phyloP scores from a whole-genome alignment of 2,888 invertebrate species.

The Clanis bilineata region DNA sequence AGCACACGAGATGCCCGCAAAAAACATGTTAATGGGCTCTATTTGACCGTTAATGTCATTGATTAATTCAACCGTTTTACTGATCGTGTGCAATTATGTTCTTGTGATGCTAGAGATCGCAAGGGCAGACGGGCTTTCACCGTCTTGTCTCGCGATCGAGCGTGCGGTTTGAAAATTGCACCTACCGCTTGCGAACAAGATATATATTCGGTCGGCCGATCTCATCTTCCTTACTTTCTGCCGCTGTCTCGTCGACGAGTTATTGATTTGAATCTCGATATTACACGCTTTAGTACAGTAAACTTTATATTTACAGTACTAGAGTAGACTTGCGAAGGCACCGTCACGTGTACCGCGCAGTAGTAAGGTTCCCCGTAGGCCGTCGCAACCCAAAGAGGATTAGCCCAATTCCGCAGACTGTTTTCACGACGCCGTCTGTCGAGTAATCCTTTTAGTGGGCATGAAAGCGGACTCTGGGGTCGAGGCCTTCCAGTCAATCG shows the following conservation, averaged over 20 bases:
- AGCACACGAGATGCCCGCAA: conserved; percentile 31
- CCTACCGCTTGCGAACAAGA: conserved; percentile 50
- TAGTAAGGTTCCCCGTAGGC: conserved; percentile 21
- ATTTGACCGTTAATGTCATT: conserved; percentile 46
- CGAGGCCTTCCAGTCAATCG: conserved; percentile 48
- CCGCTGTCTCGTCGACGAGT: conserved; percentile 53
- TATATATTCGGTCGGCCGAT: conserved; percentile 47
- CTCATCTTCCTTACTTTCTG: conserved; percentile 58
- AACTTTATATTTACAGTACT: conserved; percentile 40
- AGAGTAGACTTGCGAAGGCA: conserved; percentile 37
- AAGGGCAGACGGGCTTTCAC: conserved; percentile 78
- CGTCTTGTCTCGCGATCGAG: conserved; percentile 53
- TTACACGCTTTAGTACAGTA: conserved; percentile 45
- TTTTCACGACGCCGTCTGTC: conserved; percentile 44
- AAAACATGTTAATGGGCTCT: conserved; percentile 35
- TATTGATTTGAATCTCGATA: conserved; percentile 61
- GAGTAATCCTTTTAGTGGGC: conserved; percentile 49
- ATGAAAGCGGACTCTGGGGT: conserved; percentile 44
- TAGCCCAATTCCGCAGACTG: conserved; percentile 51
- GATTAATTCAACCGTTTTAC: conserved; percentile 64
- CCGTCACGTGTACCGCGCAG: neutral
- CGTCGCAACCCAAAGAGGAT: conserved; percentile 45
- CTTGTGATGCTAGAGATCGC: conserved; percentile 69
- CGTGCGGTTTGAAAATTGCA: conserved; percentile 47
- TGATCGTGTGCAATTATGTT: conserved; percentile 67